A percentile compares a stretch with the other conserved stretches of the same genome.
Evolutionary conservation across 2,888 invertebrate species (phyloP).

Genomic region (Nesidiocoris tenuis): DNA sequence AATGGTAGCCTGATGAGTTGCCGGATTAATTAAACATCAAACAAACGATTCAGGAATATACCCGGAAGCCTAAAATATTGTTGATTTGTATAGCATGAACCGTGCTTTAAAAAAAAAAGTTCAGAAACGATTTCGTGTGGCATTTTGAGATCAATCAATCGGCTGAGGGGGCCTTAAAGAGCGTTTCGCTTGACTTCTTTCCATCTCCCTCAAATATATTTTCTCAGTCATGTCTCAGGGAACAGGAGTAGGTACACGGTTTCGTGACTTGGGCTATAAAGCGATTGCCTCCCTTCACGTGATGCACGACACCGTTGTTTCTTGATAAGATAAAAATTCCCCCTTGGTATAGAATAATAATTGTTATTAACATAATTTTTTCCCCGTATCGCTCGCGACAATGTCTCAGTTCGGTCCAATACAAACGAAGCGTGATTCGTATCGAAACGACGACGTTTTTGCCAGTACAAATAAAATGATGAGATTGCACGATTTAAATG

Average conservation of each 20-base stretch:
- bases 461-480: too few species aligned
- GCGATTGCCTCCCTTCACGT: neutral
- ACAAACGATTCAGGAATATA: too few species aligned
- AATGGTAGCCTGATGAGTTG: too few species aligned
- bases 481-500: too few species aligned
- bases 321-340: neutral
- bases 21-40: too few species aligned
- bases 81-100: too few species aligned
- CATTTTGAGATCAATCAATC: conserved; percentile 22
- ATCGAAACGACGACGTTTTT: too few species aligned
- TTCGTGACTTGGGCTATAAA: conserved; percentile 6
- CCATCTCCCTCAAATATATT: neutral
- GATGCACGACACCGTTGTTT: conserved; percentile 11
- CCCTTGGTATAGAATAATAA: neutral
- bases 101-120: too few species aligned
- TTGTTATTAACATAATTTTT: conserved; percentile 11
- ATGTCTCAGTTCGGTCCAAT: too few species aligned
- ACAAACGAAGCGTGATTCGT: too few species aligned
- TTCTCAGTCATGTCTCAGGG: conserved; percentile 8
- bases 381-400: neutral
- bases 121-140: too few species aligned
- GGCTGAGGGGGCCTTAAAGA: conserved; percentile 2
- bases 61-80: too few species aligned
- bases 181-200: conserved; percentile 20
- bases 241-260: conserved; percentile 4